Evolutionary conservation across 2,797 vertebrate genomes (phyloP), one percentile per base, ranked within the genome.

Genomic region (Anguilla megastoma): DNA sequence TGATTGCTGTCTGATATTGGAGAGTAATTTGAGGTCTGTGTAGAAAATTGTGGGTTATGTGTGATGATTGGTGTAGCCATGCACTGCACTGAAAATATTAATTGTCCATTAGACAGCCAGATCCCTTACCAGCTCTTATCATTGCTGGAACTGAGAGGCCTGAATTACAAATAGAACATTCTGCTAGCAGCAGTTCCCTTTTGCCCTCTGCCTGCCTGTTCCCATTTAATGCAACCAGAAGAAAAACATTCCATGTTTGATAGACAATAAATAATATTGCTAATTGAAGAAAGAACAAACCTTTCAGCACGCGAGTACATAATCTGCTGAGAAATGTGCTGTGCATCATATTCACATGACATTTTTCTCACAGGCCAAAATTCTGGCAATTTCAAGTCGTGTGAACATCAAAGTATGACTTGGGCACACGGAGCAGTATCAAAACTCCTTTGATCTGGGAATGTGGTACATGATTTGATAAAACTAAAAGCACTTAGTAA

Each of bases 61-160:
- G 27, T 87, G 54, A n/a, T 66, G 63, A 66, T 27, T 66, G 63
- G 63, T 27, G 63, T 24, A 66, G 58, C 89, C 88, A 27, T 93
- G 93, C 14, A 88, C 87, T 6, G 83, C 48, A 86, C 88, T 90
- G 50, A 12, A 52, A 52, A 56, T 91, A 58, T 82, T 56, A 58
- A 74, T 33, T 87, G 41, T 41, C 76, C 71, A 63, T 82, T 87
- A 54, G n/a, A 84, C 86, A 56, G 52, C 79, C 71, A 79, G 21
- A 45, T 80, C 27, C 52, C 80, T 18, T 63, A 50, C 79, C 74
- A 60, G 36, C 33, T 82, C 54, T 50, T 21, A 87, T 87, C 86
- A 87, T 30, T 60, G 58, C 56, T 4, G 27, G 30, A 30, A 24
- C 18, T 60, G 7, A 63, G 76, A 36, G n/a, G 63, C 21, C 63